Evolutionary conservation across 2,888 invertebrate genomes (phyloP).

Genomic region (Agrotis exclamationis): DNA sequence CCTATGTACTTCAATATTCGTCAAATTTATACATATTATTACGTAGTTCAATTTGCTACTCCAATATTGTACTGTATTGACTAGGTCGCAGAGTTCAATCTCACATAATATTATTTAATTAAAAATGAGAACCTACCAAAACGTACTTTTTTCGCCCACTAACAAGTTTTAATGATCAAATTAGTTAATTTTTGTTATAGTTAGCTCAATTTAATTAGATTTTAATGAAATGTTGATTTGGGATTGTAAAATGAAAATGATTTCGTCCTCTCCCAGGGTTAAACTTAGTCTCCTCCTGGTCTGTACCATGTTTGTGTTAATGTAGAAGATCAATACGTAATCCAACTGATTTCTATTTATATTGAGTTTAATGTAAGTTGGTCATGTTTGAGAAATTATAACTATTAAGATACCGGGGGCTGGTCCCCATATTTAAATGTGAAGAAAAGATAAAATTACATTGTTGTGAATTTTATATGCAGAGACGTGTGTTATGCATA

Average conservation of each 20-base stretch:
- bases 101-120: conserved; percentile 76
- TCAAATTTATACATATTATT: conserved; percentile 65
- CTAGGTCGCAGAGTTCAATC: conserved; percentile 84
- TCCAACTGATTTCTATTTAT: conserved; percentile 68
- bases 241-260: conserved; percentile 18
- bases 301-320: conserved; percentile 37
- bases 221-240: conserved; percentile 53
- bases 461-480: conserved; percentile 87
- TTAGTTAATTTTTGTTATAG: conserved; percentile 67
- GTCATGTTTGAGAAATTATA: conserved; percentile 77
- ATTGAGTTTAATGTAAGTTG: conserved; percentile 68
- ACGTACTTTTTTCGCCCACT: conserved; percentile 74
- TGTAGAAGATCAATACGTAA: conserved; percentile 67
- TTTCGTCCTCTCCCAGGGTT: conserved; percentile 27
- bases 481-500: conserved; percentile 76
- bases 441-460: conserved; percentile 75
- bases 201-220: conserved; percentile 68
- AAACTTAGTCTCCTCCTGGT: conserved; percentile 19
- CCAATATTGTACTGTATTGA: conserved; percentile 69
- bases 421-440: conserved; percentile 84
- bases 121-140: conserved; percentile 72
- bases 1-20: conserved; percentile 67
- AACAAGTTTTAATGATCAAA: conserved; percentile 76
- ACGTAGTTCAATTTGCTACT: conserved; percentile 68
- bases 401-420: conserved; percentile 82